These are phyloP conservation scores for Clavelina lepadiformis DNA, from an alignment of 23 tunicate genomes.

Conservation along the genomic window DNA sequence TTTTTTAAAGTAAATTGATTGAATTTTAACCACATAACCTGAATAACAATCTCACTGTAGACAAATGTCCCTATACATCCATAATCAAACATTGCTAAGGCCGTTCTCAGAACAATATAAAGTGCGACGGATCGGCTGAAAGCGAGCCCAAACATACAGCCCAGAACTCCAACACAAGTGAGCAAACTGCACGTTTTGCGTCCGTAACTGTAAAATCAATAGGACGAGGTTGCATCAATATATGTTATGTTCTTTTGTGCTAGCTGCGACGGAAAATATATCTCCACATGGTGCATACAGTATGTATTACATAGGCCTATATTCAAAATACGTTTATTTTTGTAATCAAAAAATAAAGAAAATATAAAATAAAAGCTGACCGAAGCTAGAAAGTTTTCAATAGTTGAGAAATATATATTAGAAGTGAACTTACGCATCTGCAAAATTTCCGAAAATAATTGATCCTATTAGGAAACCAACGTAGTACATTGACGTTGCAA, in stretches of 20 bases:
- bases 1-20: too few relatives aligned
- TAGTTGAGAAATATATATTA: too few relatives aligned
- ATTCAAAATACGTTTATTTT: too few relatives aligned
- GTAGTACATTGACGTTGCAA: conserved; percentile 70
- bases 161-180: conserved; percentile 7
- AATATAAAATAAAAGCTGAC: too few relatives aligned
- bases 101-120: conserved; percentile 23
- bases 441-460: conserved; percentile 52
- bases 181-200: conserved; percentile 30
- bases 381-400: too few relatives aligned
- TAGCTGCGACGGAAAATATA: too few relatives aligned
- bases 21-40: too few relatives aligned
- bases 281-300: too few relatives aligned
- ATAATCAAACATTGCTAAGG: conserved; percentile 24
- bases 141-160: conserved; percentile 22
- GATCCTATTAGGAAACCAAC: conserved; percentile 72
- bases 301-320: too few relatives aligned
- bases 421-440: conserved; percentile 41
- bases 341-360: too few relatives aligned
- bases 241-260: too few relatives aligned
- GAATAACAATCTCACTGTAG: conserved; percentile 65
- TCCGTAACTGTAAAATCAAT: conserved; percentile 31
- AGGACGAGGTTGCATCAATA: too few relatives aligned
- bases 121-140: conserved; percentile 20
- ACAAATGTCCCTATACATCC: conserved; percentile 44